Base-by-base conservation (phyloP, 2,888 invertebrate genomes). In the Serrognathus titanus region DNA sequence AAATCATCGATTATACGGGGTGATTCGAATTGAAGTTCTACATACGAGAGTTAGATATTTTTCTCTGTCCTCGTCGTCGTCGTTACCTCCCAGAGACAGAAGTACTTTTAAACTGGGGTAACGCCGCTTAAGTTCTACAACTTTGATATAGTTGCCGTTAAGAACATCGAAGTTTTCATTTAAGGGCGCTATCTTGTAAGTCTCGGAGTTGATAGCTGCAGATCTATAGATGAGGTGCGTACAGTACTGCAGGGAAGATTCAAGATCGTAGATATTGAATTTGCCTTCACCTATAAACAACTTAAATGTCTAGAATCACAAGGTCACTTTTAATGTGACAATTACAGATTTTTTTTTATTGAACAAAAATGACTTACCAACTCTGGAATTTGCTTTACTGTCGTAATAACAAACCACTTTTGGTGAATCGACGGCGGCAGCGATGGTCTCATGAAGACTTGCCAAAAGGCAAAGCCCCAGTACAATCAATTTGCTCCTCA, bases 211-310 rank as follows among this genome's bases (percentile, higher is more conserved):
- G 48, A 92, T 82, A 11, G 87, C 89, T 16, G 91, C 91, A 69
- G 82, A 90, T 16, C 90, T 90, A 71, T 92, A 92, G 16, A 91
- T 78, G 61, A 92, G 71, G 71, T 92, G 90, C 1, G 90, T 85
- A 78, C 92, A 93, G 76, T 88, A 86, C 31, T 87, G 82, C 16
- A 92, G 75, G 0, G 90, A 90, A 0, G 88, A 86, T 63, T 87
- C 88, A 70, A 92, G 69, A 71, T 91, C 91, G 41, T 80, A 74
- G 0, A 88, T 76, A 70, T 87, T 83, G 76, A 91, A 86, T 70
- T 90, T 90, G 48, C 88, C 90, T 74, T 89, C 86, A 68, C 90
- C 92, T 92, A 77, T 69, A 75, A 78, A 77, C n/a, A n/a, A n/a
- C n/a, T 76, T 78, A 38, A 9, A 47, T n/a, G 2, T 11, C 2